Evolutionary conservation across 2,888 invertebrate species (phyloP).

Genomic region (Alloplasta piceator): DNA sequence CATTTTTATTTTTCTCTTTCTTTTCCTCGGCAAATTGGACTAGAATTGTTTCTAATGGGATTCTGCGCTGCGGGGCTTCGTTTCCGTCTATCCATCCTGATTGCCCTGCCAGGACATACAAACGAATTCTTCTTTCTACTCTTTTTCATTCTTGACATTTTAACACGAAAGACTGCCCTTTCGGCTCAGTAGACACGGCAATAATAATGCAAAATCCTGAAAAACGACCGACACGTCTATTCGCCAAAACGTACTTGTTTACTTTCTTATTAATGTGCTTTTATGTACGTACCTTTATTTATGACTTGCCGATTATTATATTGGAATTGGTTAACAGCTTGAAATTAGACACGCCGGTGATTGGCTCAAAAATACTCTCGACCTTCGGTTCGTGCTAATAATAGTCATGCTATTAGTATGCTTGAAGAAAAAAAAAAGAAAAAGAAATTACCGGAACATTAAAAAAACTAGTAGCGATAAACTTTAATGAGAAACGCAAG

Average conservation of each 20-base stretch:
- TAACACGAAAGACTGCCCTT: slow-evolving; percentile 25
- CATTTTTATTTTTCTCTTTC: no score
- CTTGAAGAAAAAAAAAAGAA: no score
- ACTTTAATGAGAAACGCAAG: no score
- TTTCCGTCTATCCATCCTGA: slow-evolving; percentile 41
- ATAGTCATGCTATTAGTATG: no score
- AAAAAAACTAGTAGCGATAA: no score
- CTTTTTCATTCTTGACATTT: slow-evolving; percentile 19
- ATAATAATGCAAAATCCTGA: not conserved
- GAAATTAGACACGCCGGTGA: not conserved
- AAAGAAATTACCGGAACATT: no score
- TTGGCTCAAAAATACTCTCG: no score
- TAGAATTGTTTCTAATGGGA: slow-evolving; percentile 41
- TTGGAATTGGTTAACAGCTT: slow-evolving; percentile 24
- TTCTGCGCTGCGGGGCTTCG: slow-evolving; percentile 44
- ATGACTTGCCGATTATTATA: slow-evolving; percentile 17
- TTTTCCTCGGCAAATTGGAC: slow-evolving; percentile 28
- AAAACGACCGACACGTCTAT: slow-evolving; percentile 1
- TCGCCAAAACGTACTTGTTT: no score
- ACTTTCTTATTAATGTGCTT: no score
- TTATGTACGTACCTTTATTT: not conserved
- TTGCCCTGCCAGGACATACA: slow-evolving; percentile 12
- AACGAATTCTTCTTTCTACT: slow-evolving; percentile 1
- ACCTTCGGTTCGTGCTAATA: no score
- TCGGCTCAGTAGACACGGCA: not conserved